A percentile compares a stretch with the other conserved stretches of the same genome.
These are phyloP conservation scores for Cotesia typhae DNA, from an alignment of 1,140 invertebrate species.

Conservation along the genomic window DNA sequence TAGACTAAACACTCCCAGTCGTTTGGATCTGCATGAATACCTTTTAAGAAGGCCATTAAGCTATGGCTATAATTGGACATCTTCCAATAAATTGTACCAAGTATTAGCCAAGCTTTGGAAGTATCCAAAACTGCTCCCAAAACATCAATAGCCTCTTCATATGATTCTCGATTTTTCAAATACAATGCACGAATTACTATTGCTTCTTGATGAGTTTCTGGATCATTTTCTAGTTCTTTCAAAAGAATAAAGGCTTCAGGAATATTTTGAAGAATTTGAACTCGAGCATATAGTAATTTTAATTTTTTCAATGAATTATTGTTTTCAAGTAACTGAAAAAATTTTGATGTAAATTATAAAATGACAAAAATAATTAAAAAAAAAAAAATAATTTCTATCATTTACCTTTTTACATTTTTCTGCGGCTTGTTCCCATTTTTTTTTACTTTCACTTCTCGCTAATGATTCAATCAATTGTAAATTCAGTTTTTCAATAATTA, in stretches of 20 bases:
- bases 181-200: slow-evolving; percentile 51
- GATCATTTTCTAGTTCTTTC: slow-evolving; percentile 50
- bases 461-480: slow-evolving; percentile 55
- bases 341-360: background rate
- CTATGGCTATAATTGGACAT: slow-evolving; percentile 70
- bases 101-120: slow-evolving; percentile 70
- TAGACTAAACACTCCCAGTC: slow-evolving; percentile 78
- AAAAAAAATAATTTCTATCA: background rate
- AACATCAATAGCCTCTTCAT: slow-evolving; percentile 66
- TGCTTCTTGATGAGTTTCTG: slow-evolving; percentile 47
- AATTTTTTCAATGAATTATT: slow-evolving; percentile 44
- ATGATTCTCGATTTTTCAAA: slow-evolving; percentile 64
- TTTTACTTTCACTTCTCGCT: slow-evolving; percentile 59
- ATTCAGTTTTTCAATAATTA: slow-evolving; percentile 47
- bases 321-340: slow-evolving; percentile 47
- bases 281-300: slow-evolving; percentile 50
- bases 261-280: slow-evolving; percentile 52
- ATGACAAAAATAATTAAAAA: background rate
- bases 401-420: slow-evolving; percentile 55
- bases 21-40: slow-evolving; percentile 77
- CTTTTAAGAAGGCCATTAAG: slow-evolving; percentile 74
- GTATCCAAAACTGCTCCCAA: slow-evolving; percentile 63
- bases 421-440: slow-evolving; percentile 66
- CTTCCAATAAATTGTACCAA: slow-evolving; percentile 75
- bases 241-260: slow-evolving; percentile 47